A percentile compares a stretch with the other conserved stretches of the same genome.
Evolutionary conservation across 1,140 invertebrate species (phyloP).

Genomic region (Lithobius niger): DNA sequence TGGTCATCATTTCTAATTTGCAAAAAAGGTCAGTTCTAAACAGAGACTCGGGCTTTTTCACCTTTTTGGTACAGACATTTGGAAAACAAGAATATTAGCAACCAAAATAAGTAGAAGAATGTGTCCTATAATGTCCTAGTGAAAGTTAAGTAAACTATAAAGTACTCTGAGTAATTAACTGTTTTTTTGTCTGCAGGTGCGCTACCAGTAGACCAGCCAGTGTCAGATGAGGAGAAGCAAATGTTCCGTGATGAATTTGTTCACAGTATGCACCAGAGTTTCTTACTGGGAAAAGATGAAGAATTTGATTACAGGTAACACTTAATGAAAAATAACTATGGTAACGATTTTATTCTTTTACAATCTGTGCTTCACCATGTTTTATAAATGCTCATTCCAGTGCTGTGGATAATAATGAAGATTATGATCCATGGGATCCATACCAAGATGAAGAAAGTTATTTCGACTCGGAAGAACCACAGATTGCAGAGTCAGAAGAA

Average conservation of each 20-base stretch:
- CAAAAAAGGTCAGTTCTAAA: no score
- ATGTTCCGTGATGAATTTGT: conserved; percentile 70
- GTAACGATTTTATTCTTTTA: background rate
- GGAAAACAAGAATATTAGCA: no score
- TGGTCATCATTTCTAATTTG: no score
- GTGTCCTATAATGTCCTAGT: no score
- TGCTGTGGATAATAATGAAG: conserved; percentile 55
- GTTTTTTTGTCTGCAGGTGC: no score
- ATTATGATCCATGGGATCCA: conserved; percentile 58
- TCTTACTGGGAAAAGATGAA: conserved; percentile 64
- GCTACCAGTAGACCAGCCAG: no score
- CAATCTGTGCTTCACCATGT: background rate
- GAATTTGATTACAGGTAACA: conserved; percentile 64
- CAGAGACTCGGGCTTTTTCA: no score
- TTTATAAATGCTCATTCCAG: conserved; percentile 24
- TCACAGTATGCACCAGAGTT: conserved; percentile 72
- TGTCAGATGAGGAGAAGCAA: conserved; percentile 30
- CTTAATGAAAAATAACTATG: background rate
- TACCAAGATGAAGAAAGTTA: conserved; percentile 73
- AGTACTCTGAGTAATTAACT: no score
- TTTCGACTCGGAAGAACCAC: conserved; percentile 66
- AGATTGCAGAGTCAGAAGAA: no score
- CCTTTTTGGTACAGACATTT: no score
- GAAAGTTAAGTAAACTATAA: no score
- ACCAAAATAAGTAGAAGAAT: no score